phyloP scores from a whole-genome alignment of 1,140 invertebrate genomes.

The Tetramorium simillimum region DNA sequence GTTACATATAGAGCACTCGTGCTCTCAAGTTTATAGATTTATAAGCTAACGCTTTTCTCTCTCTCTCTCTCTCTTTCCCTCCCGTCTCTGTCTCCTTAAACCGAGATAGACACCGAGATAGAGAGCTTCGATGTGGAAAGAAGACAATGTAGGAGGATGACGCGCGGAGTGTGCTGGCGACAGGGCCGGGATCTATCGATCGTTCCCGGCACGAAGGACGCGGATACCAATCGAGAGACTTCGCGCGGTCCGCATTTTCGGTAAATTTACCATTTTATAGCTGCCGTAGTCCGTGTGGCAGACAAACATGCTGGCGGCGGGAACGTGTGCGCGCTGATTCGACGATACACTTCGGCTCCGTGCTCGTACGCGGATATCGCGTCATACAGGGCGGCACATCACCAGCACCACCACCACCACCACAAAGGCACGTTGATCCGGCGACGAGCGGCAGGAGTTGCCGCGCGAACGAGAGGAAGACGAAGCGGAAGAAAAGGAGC shows the following conservation, averaged over 20 bases:
- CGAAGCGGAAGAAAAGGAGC: constrained; percentile 45
- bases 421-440: not conserved
- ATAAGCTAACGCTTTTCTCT: not conserved
- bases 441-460: not conserved
- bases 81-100: too few species aligned
- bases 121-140: not conserved
- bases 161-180: not conserved
- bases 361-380: not conserved
- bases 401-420: not conserved
- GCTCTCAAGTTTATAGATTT: not conserved
- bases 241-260: not conserved
- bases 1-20: not conserved
- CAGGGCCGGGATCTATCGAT: constrained; percentile 36
- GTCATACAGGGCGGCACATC: not conserved
- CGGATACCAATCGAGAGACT: not conserved
- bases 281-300: constrained; percentile 75
- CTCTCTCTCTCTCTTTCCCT: too few species aligned
- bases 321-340: constrained; percentile 19
- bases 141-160: not conserved
- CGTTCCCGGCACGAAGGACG: not conserved
- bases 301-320: constrained; percentile 75
- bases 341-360: constrained; percentile 29
- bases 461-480: constrained; percentile 35
- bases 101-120: not conserved
- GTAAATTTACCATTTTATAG: constrained; percentile 79